Base-by-base conservation (phyloP, 2,113 vertebrate genomes). In the Pitta sordida region DNA sequence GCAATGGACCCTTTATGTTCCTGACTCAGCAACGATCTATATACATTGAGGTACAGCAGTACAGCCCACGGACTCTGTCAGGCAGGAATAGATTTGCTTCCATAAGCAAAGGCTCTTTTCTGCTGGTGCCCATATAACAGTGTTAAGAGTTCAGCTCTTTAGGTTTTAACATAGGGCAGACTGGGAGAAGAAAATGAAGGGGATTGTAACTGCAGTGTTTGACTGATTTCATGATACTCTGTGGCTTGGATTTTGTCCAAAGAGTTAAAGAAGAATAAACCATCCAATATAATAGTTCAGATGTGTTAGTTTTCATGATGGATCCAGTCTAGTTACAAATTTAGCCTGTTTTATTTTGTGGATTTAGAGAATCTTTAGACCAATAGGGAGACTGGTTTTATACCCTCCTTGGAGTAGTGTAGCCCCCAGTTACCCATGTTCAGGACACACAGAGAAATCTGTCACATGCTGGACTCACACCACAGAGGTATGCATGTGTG, bases 341-440 rank as follows among this genome's bases (percentile, higher is more conserved):
- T 85, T 37, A 68, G 58, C 29, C 41, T 27, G 32, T 34, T 75
- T 48, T 55, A 29, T 63, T 92, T 44, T 27, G 27, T 53, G 44
- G 26, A 80, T 63, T 91, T 86, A 91, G 32, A 73, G 41, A 58
- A 27, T 27, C 16, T 86, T 63, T 39, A 88, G 55, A 70, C 48
- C 59, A 65, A 13, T 1, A 29, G 21, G 22, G 6, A 68, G n/a
- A 53, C 39, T 34, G 6, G 11, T 48, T 94, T 87, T 63, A 76
- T 12, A 36, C 24, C 19, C 19, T 68, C 63, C 58, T 44, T 73
- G 63, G 41, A 73, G 34, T 20, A 39, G 79, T 48, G 67, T 37
- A 88, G 15, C 62, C 21, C 62, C 21, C 62, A 67, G 18, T 15
- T 34, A 53, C 3, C 13, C 51, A 49, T 0, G 3, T 8, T 58